These are phyloP conservation scores for Trichonephila clavipes DNA, from an alignment of 1,140 invertebrate genomes.

Conservation along the genomic window DNA sequence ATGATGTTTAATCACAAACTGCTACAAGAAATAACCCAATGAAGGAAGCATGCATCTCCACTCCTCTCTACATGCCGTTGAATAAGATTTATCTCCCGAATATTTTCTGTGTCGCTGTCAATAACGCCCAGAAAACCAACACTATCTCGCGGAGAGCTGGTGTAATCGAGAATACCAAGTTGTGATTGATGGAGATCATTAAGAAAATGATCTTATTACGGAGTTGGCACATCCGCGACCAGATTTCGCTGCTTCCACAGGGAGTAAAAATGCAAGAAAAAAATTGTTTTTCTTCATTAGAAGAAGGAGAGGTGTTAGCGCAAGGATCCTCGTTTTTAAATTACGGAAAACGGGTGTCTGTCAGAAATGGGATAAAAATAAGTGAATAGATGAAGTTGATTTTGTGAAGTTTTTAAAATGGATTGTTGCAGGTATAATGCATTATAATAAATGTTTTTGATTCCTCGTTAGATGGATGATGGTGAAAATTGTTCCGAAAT, in stretches of 20 bases:
- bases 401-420: background rate
- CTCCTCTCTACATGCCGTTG: background rate
- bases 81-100: background rate
- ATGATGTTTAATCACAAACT: too few species aligned
- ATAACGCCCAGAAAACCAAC: background rate
- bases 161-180: background rate
- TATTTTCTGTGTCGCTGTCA: background rate
- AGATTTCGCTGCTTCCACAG: background rate
- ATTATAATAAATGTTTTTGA: too few species aligned
- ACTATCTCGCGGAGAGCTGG: background rate
- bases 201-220: slow-evolving; percentile 39
- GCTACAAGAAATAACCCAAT: background rate
- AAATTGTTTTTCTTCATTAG: background rate
- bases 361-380: slow-evolving; percentile 4
- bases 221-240: background rate
- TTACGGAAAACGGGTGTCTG: background rate
- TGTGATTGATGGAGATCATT: slow-evolving; percentile 32
- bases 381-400: background rate
- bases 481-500: too few species aligned
- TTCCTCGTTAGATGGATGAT: too few species aligned
- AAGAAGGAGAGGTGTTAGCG: background rate
- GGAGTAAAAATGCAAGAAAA: background rate
- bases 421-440: too few species aligned
- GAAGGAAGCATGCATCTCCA: background rate
- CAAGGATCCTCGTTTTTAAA: background rate